Evolutionary conservation across 2,888 invertebrate genomes (phyloP).

Genomic region (Timema cristinae): DNA sequence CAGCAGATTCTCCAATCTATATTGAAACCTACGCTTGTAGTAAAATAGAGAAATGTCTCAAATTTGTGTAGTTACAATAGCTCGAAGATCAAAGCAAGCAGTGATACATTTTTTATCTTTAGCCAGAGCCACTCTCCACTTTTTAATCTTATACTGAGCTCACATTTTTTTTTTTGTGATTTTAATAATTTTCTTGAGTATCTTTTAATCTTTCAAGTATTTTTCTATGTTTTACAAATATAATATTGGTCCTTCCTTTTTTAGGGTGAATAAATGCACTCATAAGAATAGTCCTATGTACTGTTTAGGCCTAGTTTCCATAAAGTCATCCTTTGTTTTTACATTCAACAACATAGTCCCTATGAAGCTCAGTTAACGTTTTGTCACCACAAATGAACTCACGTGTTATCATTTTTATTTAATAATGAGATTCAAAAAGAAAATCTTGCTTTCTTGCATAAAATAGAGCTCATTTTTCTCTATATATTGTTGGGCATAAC

Average conservation of each 20-base stretch:
- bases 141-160: constrained; percentile 16
- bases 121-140: not conserved
- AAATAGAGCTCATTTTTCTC: no score
- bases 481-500: no score
- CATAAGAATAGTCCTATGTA: constrained; percentile 13
- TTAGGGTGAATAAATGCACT: constrained; percentile 7
- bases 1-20: not conserved
- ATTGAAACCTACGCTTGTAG: constrained; percentile 18
- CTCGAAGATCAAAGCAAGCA: constrained; percentile 16
- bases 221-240: constrained; percentile 12
- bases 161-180: constrained; percentile 16
- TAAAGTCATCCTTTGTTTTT: constrained; percentile 22
- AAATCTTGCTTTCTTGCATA: no score
- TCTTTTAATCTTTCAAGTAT: not conserved
- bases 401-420: constrained; percentile 33
- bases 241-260: constrained; percentile 11
- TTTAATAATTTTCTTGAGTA: constrained; percentile 12
- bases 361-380: constrained; percentile 28
- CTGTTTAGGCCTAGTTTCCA: constrained; percentile 14
- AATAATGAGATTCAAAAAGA: constrained; percentile 33
- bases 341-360: constrained; percentile 26
- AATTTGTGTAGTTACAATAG: not conserved
- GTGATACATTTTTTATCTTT: constrained; percentile 10
- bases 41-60: constrained; percentile 12
- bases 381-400: constrained; percentile 36